Evolutionary conservation across 2,888 invertebrate species (phyloP).

Genomic region (Eupithecia inturbata): DNA sequence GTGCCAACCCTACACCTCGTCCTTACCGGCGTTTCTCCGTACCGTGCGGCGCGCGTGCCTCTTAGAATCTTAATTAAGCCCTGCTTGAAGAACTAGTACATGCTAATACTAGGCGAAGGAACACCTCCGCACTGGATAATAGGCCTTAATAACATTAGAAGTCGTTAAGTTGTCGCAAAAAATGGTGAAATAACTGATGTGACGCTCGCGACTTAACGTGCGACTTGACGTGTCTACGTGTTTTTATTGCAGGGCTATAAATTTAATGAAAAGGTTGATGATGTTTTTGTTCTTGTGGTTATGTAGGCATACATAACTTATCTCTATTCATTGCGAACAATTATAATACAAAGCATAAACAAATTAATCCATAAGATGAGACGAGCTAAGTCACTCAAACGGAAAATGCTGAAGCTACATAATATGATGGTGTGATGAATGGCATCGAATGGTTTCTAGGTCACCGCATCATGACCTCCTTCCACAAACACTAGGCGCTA

Average conservation of each 20-base stretch:
- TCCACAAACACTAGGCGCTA: conserved; percentile 18
- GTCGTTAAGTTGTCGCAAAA: neutral
- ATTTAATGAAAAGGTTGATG: neutral
- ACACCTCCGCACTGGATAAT: conserved; percentile 3
- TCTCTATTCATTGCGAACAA: neutral
- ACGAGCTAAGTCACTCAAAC: neutral
- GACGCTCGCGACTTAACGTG: neutral
- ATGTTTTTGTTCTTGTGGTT: neutral
- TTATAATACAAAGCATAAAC: neutral
- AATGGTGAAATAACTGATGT: neutral
- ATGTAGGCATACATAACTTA: neutral
- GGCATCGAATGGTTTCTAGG: neutral
- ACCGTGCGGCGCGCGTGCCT: conserved; percentile 28
- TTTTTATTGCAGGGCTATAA: neutral
- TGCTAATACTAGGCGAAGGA: conserved; percentile 22
- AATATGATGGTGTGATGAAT: too few relatives aligned
- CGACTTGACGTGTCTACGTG: neutral
- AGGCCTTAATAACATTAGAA: neutral
- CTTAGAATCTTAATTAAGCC: conserved; percentile 26
- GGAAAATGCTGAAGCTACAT: neutral
- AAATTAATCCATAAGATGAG: neutral
- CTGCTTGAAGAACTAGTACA: conserved; percentile 23
- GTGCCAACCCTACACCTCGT: neutral
- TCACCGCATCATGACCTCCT: conserved; percentile 8
- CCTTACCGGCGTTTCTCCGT: conserved; percentile 16